Percentiles rank a stretch among this genome's conserved stretches.
Evolutionary conservation across 2,113 vertebrate species (phyloP).

Genomic region (human): DNA sequence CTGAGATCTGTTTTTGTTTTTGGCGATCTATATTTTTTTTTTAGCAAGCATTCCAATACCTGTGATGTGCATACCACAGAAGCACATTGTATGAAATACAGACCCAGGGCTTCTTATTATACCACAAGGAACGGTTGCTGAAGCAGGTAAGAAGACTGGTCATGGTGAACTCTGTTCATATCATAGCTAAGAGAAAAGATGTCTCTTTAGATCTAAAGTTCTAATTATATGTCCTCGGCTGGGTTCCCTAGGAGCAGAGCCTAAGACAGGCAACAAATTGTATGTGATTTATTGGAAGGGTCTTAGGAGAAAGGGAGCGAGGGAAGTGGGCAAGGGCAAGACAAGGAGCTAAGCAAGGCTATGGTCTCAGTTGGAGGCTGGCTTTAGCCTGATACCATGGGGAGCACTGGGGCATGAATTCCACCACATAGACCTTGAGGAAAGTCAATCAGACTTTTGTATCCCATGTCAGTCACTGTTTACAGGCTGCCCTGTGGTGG

Average conservation of each 20-base stretch:
- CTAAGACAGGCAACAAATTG: background rate
- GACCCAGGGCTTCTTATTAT: background rate
- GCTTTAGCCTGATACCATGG: background rate
- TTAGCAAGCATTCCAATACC: background rate
- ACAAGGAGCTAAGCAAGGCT: background rate
- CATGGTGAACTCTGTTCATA: background rate
- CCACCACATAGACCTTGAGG: background rate
- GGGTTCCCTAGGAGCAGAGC: background rate
- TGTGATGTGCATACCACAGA: background rate
- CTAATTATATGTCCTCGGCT: background rate
- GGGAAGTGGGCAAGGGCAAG: background rate
- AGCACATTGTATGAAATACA: background rate
- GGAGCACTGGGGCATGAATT: background rate
- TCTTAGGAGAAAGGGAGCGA: background rate
- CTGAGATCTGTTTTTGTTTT: background rate
- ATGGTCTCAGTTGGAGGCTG: background rate
- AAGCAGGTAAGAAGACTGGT: background rate
- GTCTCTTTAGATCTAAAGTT: background rate
- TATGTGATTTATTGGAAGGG: background rate
- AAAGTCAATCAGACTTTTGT: background rate
- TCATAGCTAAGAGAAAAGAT: background rate
- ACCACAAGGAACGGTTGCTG: background rate
- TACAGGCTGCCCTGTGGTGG: background rate
- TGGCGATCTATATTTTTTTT: background rate
- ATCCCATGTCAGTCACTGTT: background rate